Evolutionary conservation across 1,140 invertebrate genomes (phyloP), one percentile per base, ranked within the genome.

Genomic region (Solenopsis fugax): DNA sequence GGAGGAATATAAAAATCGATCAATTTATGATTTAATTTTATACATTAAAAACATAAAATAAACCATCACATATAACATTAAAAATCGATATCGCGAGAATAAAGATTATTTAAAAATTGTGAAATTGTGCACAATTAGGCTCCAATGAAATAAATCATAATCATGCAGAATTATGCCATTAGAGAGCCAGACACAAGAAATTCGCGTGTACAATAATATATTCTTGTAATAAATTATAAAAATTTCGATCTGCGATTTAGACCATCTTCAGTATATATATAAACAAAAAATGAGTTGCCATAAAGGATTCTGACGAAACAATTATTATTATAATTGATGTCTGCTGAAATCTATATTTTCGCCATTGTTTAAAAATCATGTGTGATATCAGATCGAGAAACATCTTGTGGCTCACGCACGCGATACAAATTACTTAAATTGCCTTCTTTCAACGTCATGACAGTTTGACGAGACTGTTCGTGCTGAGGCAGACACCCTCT

Each of bases 391-490:
- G 24, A 34, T 48, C n/a, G 24, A 48, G 9, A 62, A 62, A 50
- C n/a, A 48, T 24, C 18, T 73, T 50, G 18, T 58, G 13, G 45
- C 21, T 60, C 24, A 13, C 21, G 45, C 69, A 60, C 69, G 69
- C 69, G 54, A 73, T 84, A 60, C 54, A 73, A 84, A 84, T 84
- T 71, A 81, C 21, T 71, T 71, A 56, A 81, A 71, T 81, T 84
- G 69, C 54, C 41, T 48, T 60, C 41, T 45, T 50, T 60, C 80
- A 73, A 16, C 71, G 3, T 73, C 48, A 45, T n/a, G 67, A 37
- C 13, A 48, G 18, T 60, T 48, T 16, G 24, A 34, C 16, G 18
- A 29, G 13, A 37, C 54, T 60, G 80, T 82, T 52, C 13, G 13
- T 67, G 48, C n/a, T 24, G 41, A 54, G 24, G 21, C 37, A 34